phyloP scores from a whole-genome alignment of 1,140 invertebrate genomes.

The Sarcophaga peregrina region DNA sequence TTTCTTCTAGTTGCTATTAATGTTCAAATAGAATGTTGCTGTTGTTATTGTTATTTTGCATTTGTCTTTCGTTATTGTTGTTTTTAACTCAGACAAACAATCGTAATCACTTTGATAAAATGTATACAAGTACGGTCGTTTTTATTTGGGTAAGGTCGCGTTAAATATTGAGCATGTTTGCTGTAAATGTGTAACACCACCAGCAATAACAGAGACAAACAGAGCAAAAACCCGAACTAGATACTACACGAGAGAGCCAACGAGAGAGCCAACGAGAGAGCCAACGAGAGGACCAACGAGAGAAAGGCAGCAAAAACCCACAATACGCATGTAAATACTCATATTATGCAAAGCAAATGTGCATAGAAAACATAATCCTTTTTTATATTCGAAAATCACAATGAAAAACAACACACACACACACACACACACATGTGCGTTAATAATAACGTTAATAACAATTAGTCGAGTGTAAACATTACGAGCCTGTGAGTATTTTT shows the following conservation, averaged over 20 bases:
- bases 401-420: neutral
- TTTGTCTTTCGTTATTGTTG: too few species aligned
- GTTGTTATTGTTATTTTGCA: neutral
- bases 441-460: too few species aligned
- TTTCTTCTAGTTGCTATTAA: neutral
- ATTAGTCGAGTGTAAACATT: too few species aligned
- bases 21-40: too few species aligned
- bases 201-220: neutral
- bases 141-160: constrained; percentile 41
- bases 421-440: too few species aligned
- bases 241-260: too few species aligned
- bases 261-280: too few species aligned
- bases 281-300: too few species aligned
- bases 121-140: constrained; percentile 21
- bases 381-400: neutral
- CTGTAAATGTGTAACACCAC: neutral
- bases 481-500: too few species aligned
- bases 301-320: too few species aligned
- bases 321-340: too few species aligned
- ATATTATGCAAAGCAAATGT: neutral
- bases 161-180: constrained; percentile 14
- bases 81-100: constrained; percentile 8
- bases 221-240: too few species aligned
- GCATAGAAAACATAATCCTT: neutral
- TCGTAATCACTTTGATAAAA: constrained; percentile 25